Conservation (phyloP, 2,797 vertebrate species). For the Rhynchonycteris naso region DNA sequence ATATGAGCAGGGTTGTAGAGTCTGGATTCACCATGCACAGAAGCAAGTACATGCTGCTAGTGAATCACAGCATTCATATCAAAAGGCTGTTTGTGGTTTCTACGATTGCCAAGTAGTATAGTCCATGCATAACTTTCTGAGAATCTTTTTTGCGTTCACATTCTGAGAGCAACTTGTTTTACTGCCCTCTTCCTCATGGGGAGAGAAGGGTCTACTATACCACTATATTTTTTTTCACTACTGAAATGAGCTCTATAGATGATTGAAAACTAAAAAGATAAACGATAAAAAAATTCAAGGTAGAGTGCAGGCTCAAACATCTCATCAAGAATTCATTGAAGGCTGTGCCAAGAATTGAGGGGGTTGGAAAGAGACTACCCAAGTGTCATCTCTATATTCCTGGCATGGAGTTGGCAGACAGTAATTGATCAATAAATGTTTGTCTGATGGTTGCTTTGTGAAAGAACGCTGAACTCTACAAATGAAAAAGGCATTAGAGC, state of each 20-base stretch:
- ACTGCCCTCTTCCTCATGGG: not conserved
- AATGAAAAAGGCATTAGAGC: not conserved
- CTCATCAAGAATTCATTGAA: not conserved
- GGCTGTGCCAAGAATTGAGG: not conserved
- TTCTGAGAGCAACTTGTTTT: slow-evolving; percentile 6
- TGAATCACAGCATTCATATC: not conserved
- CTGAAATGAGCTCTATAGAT: not conserved
- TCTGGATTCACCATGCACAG: not conserved
- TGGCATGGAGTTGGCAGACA: not conserved
- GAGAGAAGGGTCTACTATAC: not conserved
- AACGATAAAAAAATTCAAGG: not conserved
- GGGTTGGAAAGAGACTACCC: not conserved
- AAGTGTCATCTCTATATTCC: slow-evolving; percentile 11
- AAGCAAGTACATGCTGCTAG: not conserved
- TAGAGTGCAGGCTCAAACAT: not conserved
- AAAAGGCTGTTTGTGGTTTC: not conserved
- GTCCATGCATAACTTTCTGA: not conserved
- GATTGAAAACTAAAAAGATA: not conserved
- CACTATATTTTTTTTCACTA: not conserved
- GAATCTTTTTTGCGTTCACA: slow-evolving; percentile 18
- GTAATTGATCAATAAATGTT: slow-evolving; percentile 34
- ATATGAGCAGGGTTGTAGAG: not conserved
- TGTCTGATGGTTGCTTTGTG: slow-evolving; percentile 5
- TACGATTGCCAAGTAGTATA: not conserved
- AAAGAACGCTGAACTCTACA: slow-evolving; percentile 7